Percentiles rank a stretch among this genome's conserved stretches.
Conservation (phyloP, 1,140 invertebrate species). For the Vanessa atalanta region DNA sequence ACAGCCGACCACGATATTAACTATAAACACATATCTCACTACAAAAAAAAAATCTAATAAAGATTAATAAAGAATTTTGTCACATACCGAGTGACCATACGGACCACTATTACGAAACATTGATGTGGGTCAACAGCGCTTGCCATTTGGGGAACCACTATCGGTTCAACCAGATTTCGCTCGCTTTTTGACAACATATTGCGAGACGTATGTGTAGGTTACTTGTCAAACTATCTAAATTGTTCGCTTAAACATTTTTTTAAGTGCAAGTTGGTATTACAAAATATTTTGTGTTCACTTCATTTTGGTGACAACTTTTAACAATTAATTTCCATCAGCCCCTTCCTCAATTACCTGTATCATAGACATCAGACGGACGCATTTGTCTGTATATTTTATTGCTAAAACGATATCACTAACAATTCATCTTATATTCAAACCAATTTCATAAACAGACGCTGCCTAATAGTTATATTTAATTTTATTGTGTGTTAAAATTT, state of each 20-base stretch:
- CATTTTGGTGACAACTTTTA: background rate
- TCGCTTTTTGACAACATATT: slow-evolving; percentile 33
- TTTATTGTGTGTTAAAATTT: too few species aligned
- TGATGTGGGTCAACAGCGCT: slow-evolving; percentile 39
- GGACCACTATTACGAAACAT: slow-evolving; percentile 30
- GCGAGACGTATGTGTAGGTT: slow-evolving; percentile 5
- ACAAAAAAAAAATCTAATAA: background rate
- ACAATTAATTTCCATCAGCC: too few species aligned
- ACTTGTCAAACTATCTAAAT: slow-evolving; percentile 24
- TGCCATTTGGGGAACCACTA: slow-evolving; percentile 40
- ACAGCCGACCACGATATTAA: too few species aligned
- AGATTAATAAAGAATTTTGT: slow-evolving; percentile 16
- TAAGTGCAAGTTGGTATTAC: slow-evolving; percentile 2
- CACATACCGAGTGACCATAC: slow-evolving; percentile 30
- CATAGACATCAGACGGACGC: too few species aligned
- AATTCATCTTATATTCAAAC: too few species aligned
- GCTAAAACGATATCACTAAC: too few species aligned
- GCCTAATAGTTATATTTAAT: too few species aligned
- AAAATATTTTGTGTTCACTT: background rate
- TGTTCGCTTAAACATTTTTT: background rate
- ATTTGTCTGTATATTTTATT: too few species aligned
- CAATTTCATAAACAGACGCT: too few species aligned
- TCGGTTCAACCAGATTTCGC: slow-evolving; percentile 28
- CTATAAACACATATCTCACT: too few species aligned
- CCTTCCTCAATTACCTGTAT: too few species aligned